Percentiles rank a stretch among this genome's conserved stretches.
Evolutionary conservation across 2,888 invertebrate species (phyloP).

Genomic region (Clivina fossor): DNA sequence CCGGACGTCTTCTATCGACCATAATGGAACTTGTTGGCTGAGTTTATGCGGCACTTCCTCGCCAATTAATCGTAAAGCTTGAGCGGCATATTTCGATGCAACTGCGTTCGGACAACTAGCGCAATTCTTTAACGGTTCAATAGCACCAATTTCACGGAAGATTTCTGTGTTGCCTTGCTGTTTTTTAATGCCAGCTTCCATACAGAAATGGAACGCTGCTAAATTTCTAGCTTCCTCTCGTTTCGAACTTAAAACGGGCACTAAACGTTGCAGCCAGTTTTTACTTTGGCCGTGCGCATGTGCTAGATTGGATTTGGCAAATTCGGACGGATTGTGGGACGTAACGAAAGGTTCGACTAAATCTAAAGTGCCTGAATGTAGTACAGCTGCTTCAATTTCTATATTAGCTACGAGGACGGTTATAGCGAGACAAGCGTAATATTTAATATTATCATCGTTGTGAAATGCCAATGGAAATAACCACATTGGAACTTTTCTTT

Average conservation of each 20-base stretch:
- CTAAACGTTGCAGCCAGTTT: conserved; percentile 89
- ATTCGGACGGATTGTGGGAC: conserved; percentile 91
- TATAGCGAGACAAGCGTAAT: conserved; percentile 97
- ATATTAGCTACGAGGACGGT: conserved; percentile 95
- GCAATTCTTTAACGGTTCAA: conserved; percentile 92
- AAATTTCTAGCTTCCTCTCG: conserved; percentile 94
- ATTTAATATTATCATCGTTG: conserved; percentile 94
- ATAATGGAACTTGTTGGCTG: conserved; percentile 96
- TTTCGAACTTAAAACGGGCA: conserved; percentile 92
- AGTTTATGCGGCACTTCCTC: conserved; percentile 97
- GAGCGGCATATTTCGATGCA: conserved; percentile 95
- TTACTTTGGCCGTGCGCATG: conserved; percentile 96
- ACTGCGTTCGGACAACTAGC: conserved; percentile 98
- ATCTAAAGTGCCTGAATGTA: conserved; percentile 94
- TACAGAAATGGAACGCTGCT: conserved; percentile 97
- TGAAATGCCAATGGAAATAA: conserved; percentile 96
- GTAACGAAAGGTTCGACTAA: conserved; percentile 97
- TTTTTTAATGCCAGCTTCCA: conserved; percentile 98
- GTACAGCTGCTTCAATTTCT: conserved; percentile 95
- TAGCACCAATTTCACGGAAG: conserved; percentile 91
- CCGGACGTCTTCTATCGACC: conserved; percentile 94
- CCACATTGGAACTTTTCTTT: conserved; percentile 93
- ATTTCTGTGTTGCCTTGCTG: conserved; percentile 88
- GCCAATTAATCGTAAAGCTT: conserved; percentile 88
- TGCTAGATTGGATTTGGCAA: conserved; percentile 87